Percentiles rank a stretch among this genome's conserved stretches.
Conservation (phyloP, 92 coral and sea anemone genomes). For the Heliopora coerulea region DNA sequence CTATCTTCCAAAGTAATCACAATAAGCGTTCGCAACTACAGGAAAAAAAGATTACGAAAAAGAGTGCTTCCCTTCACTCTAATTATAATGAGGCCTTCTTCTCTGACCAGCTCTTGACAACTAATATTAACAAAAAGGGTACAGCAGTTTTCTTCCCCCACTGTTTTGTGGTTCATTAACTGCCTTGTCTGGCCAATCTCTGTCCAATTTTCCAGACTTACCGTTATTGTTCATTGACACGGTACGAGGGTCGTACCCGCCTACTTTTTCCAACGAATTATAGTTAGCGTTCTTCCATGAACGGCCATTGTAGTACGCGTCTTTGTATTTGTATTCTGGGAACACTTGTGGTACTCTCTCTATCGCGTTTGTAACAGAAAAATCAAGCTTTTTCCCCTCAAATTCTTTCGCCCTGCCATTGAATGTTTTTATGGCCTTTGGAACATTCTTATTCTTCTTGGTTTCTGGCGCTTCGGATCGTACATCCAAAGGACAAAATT, state of each 20-base stretch:
- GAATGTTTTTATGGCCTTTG: neutral
- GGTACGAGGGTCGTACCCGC: neutral
- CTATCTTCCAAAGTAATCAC: no score
- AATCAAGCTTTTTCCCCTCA: neutral
- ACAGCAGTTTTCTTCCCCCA: no score
- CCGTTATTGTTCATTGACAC: neutral
- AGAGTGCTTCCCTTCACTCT: no score
- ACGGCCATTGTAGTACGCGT: slow-evolving; percentile 16
- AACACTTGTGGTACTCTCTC: slow-evolving; percentile 5
- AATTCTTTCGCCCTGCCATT: neutral
- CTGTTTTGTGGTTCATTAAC: no score
- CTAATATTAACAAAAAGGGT: no score
- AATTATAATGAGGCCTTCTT: no score
- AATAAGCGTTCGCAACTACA: no score
- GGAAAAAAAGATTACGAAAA: no score
- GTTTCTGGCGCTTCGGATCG: slow-evolving; percentile 18
- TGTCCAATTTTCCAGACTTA: no score
- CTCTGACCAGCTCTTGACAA: no score
- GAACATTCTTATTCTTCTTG: neutral
- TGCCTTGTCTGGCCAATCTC: no score
- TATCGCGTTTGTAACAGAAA: neutral
- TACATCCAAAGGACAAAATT: slow-evolving; percentile 21
- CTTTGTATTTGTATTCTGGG: slow-evolving; percentile 36
- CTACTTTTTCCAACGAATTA: neutral
- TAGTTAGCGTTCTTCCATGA: neutral